These are phyloP conservation scores for Marmota monax DNA, from an alignment of 2,113 vertebrate species.

Conservation along the genomic window DNA sequence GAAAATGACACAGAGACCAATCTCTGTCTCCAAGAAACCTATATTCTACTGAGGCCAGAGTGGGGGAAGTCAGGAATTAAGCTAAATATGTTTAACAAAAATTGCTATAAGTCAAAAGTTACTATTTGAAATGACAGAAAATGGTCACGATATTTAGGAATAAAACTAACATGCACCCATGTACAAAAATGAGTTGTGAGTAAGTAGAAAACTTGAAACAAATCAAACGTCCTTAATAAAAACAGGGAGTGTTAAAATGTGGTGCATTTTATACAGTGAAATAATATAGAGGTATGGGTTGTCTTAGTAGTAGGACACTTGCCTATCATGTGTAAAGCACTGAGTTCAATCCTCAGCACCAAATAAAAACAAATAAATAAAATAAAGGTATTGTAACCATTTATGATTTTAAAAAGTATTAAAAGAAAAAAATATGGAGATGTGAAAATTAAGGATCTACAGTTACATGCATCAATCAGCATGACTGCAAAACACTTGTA, in stretches of 20 bases:
- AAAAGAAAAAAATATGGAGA: no score
- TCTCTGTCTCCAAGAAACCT: not conserved
- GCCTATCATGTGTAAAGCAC: no score
- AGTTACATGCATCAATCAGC: not conserved
- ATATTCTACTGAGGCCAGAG: not conserved
- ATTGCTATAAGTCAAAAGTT: not conserved
- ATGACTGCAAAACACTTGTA: not conserved
- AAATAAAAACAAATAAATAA: no score
- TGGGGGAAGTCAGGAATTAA: not conserved
- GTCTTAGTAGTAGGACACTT: no score
- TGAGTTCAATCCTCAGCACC: no score
- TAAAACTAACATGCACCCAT: not conserved
- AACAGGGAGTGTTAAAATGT: not conserved
- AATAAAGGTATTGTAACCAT: no score
- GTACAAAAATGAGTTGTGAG: not conserved
- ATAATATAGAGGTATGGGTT: not conserved
- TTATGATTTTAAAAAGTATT: no score
- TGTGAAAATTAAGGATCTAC: not conserved
- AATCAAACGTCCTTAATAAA: not conserved
- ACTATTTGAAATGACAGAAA: not conserved
- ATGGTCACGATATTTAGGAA: not conserved
- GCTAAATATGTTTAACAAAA: not conserved
- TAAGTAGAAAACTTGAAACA: not conserved
- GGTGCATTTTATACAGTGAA: not conserved
- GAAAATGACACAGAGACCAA: not conserved